These are phyloP conservation scores for Sminthopsis crassicaudata DNA, from an alignment of 2,113 vertebrate species.

Conservation along the genomic window DNA sequence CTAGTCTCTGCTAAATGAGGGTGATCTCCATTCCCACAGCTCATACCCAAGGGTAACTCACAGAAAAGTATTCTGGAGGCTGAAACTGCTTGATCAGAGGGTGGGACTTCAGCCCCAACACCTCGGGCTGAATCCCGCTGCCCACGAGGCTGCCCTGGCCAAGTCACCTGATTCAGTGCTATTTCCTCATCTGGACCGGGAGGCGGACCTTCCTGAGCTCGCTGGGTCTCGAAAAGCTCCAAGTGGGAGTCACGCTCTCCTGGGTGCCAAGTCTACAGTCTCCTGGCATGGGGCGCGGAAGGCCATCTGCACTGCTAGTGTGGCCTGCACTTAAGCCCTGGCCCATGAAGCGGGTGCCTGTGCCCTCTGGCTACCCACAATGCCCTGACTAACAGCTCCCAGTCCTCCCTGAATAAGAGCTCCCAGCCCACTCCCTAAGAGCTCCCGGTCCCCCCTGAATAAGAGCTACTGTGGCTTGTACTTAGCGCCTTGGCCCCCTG, in stretches of 20 bases:
- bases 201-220: neutral
- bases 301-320: neutral
- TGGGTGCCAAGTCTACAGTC: neutral
- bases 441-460: too few species aligned
- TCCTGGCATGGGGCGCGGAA: neutral
- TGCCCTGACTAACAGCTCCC: neutral
- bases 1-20: too few species aligned
- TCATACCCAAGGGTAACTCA: neutral
- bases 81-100: neutral
- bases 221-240: neutral
- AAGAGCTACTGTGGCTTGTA: neutral
- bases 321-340: neutral
- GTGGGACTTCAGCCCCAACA: neutral
- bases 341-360: neutral
- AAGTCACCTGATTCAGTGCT: neutral
- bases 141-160: neutral
- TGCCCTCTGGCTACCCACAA: neutral
- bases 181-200: neutral
- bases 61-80: neutral
- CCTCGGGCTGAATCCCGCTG: neutral
- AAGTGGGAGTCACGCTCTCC: fast-evolving
- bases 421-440: too few species aligned
- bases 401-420: too few species aligned
- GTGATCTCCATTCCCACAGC: neutral
- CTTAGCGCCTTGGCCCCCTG: neutral